A percentile compares a stretch with the other conserved stretches of the same genome.
Evolutionary conservation across 2,797 vertebrate genomes (phyloP).

Genomic region (Uromys caudimaculatus): DNA sequence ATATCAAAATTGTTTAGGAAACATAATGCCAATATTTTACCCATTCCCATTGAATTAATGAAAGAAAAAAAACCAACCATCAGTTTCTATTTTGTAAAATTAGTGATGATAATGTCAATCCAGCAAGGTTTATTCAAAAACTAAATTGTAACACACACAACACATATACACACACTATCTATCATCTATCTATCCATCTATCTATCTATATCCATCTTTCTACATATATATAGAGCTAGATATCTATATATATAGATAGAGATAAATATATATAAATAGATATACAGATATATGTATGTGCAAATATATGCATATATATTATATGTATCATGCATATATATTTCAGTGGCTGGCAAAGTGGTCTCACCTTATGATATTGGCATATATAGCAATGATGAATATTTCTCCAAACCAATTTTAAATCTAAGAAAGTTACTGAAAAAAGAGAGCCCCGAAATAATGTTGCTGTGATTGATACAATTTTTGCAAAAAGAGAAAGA

Average conservation of each 20-base stretch:
- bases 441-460: not conserved
- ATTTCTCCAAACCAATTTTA: not conserved
- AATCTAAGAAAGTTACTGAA: not conserved
- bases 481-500: slow-evolving; percentile 25
- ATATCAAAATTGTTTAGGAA: not conserved
- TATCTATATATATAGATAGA: not conserved
- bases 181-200: no score
- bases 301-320: not conserved
- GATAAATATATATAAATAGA: not conserved
- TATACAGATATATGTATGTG: not conserved
- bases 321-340: not conserved
- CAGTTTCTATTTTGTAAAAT: not conserved
- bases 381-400: not conserved
- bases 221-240: no score
- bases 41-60: not conserved
- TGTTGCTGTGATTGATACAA: not conserved
- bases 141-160: not conserved
- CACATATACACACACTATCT: not conserved
- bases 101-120: not conserved
- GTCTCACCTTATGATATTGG: not conserved
- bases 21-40: not conserved
- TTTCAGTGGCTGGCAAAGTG: not conserved
- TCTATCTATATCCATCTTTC: no score
- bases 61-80: not conserved
- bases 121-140: not conserved